Evolutionary conservation across 2,888 invertebrate species (phyloP).

Genomic region (Aphodius sticticus): DNA sequence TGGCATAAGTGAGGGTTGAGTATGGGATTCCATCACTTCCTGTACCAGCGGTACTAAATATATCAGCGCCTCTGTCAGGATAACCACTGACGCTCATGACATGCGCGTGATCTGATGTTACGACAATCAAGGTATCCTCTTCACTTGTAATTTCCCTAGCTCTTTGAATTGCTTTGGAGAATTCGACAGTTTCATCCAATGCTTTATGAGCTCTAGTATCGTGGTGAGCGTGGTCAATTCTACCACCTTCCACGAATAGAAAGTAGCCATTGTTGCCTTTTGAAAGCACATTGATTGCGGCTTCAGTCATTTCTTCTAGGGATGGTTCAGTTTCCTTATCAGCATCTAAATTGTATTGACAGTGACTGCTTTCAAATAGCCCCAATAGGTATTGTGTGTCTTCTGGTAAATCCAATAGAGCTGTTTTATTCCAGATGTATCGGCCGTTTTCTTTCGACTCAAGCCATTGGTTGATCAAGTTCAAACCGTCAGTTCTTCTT

Average conservation of each 20-base stretch:
- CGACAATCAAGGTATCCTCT: conserved; percentile 80
- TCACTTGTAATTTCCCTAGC: conserved; percentile 68
- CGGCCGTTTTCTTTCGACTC: conserved; percentile 59
- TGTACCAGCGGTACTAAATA: conserved; percentile 65
- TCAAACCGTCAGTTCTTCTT: conserved; percentile 67
- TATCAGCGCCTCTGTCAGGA: conserved; percentile 67
- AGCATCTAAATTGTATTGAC: conserved; percentile 71
- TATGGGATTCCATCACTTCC: conserved; percentile 67
- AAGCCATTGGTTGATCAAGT: conserved; percentile 75
- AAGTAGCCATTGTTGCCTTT: conserved; percentile 73
- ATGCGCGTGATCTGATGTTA: conserved; percentile 81
- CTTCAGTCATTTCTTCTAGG: conserved; percentile 80
- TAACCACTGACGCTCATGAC: conserved; percentile 81
- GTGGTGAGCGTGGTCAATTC: conserved; percentile 83
- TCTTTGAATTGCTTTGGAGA: conserved; percentile 66
- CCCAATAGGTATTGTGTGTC: conserved; percentile 64
- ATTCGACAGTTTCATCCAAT: conserved; percentile 80
- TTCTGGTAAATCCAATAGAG: conserved; percentile 63
- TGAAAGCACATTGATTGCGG: conserved; percentile 72
- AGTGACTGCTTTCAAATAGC: conserved; percentile 51
- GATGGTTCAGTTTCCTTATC: conserved; percentile 67
- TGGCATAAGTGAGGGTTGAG: conserved; percentile 76
- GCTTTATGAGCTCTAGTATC: conserved; percentile 71
- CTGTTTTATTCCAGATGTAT: conserved; percentile 67
- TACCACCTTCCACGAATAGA: conserved; percentile 79